These are phyloP conservation scores for Drosophila arizonae DNA, from an alignment of 1,140 invertebrate genomes.

Conservation along the genomic window DNA sequence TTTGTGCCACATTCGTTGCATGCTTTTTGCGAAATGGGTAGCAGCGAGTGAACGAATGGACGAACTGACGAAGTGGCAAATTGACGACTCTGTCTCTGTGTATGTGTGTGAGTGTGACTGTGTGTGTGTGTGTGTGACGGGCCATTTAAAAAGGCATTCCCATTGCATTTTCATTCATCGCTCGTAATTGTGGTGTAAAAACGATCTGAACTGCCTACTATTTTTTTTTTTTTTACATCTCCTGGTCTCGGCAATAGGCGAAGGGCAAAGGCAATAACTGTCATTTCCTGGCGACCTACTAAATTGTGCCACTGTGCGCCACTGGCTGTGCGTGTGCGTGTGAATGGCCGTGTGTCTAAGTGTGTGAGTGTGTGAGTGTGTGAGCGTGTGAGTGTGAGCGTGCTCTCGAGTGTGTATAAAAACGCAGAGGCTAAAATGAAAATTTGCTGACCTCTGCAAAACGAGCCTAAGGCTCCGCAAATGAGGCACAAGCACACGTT, in stretches of 20 bases:
- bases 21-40: conserved; percentile 18
- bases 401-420: conserved; percentile 24
- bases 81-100: conserved; percentile 16
- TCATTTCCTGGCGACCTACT: conserved; percentile 76
- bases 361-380: background rate
- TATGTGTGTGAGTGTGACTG: background rate
- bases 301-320: conserved; percentile 53
- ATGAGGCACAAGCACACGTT: conserved; percentile 42
- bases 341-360: background rate
- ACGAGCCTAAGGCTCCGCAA: conserved; percentile 51
- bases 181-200: conserved; percentile 77
- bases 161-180: conserved; percentile 77
- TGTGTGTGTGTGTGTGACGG: conserved; percentile 8
- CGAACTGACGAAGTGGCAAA: conserved; percentile 41
- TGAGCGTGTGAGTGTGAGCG: conserved; percentile 25
- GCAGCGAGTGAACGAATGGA: conserved; percentile 1
- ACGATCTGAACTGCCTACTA: conserved; percentile 36
- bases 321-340: conserved; percentile 6
- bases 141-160: conserved; percentile 73
- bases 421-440: conserved; percentile 62
- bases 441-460: conserved; percentile 73
- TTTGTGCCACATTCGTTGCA: conserved; percentile 59
- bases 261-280: conserved; percentile 69
- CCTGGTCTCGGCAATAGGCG: conserved; percentile 6
- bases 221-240: conserved; percentile 5